A percentile compares a stretch with the other conserved stretches of the same genome.
Evolutionary conservation across 2,888 invertebrate species (phyloP).

Genomic region (Catocala nupta): DNA sequence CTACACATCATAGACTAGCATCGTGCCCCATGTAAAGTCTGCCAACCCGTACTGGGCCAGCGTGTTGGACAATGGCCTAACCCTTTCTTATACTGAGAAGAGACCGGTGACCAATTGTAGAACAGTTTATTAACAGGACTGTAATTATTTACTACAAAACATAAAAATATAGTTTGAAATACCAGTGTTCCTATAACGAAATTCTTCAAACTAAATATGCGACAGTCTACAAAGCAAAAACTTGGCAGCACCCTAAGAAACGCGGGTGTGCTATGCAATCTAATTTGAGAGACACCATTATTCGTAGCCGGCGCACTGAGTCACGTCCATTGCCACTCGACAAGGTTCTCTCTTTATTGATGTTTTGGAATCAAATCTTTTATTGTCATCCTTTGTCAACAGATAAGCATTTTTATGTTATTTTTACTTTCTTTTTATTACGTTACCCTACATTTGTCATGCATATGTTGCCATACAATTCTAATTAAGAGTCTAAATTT

Average conservation of each 20-base stretch:
- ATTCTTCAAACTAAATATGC: constrained; percentile 51
- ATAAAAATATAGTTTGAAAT: background rate
- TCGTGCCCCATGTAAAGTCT: too few relatives aligned
- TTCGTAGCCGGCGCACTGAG: constrained; percentile 59
- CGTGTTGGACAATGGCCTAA: too few relatives aligned
- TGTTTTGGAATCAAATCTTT: constrained; percentile 59
- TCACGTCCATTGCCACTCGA: constrained; percentile 66
- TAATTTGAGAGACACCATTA: constrained; percentile 68
- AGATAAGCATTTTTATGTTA: constrained; percentile 47
- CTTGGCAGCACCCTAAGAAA: constrained; percentile 56
- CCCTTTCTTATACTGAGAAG: too few relatives aligned
- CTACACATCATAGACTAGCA: too few relatives aligned
- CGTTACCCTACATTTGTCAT: constrained; percentile 24
- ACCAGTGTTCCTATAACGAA: constrained; percentile 19
- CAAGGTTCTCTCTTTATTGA: constrained; percentile 59
- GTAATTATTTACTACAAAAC: background rate
- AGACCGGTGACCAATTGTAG: too few relatives aligned
- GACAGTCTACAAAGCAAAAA: constrained; percentile 62
- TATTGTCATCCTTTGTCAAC: constrained; percentile 52
- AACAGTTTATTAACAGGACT: too few relatives aligned
- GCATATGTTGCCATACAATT: constrained; percentile 12
- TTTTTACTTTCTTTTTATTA: constrained; percentile 47
- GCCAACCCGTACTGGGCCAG: too few relatives aligned
- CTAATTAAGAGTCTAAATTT: constrained; percentile 14
- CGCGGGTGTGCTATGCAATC: constrained; percentile 61